phyloP scores from a whole-genome alignment of 2,888 invertebrate genomes.

The Congeria kusceri region DNA sequence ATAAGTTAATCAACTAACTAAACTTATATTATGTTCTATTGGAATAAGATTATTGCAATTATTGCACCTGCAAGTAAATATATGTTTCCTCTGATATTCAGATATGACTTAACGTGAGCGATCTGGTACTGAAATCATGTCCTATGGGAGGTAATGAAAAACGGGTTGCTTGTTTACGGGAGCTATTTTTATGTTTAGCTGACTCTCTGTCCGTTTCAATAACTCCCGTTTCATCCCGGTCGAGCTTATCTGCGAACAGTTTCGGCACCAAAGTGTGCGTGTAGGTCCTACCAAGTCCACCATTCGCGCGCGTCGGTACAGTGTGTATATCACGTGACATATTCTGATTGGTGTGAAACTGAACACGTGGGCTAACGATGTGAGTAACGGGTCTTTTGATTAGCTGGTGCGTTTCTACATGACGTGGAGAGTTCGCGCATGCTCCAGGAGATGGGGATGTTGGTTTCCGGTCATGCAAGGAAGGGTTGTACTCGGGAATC shows the following conservation, averaged over 20 bases:
- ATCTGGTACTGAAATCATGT: conserved; percentile 22
- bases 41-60: too few species aligned
- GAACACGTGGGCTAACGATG: conserved; percentile 5
- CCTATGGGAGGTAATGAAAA: conserved; percentile 22
- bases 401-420: conserved; percentile 7
- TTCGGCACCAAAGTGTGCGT: conserved; percentile 10
- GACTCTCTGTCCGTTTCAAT: background rate
- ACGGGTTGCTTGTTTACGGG: conserved; percentile 13
- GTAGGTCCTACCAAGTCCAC: background rate
- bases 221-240: background rate
- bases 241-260: conserved; percentile 13
- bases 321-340: conserved; percentile 11
- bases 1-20: too few species aligned
- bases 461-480: conserved; percentile 37
- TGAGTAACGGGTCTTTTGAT: conserved; percentile 22
- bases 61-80: too few species aligned
- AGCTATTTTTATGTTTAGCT: conserved; percentile 1
- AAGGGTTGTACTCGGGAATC: conserved; percentile 53
- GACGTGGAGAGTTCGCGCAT: conserved; percentile 10
- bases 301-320: conserved; percentile 6
- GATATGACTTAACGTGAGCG: conserved; percentile 22
- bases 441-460: conserved; percentile 22
- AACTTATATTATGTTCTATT: too few species aligned
- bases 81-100: too few species aligned
- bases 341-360: background rate